phyloP scores from a whole-genome alignment of 2,888 invertebrate genomes.

The Hyposoter dolosus region DNA sequence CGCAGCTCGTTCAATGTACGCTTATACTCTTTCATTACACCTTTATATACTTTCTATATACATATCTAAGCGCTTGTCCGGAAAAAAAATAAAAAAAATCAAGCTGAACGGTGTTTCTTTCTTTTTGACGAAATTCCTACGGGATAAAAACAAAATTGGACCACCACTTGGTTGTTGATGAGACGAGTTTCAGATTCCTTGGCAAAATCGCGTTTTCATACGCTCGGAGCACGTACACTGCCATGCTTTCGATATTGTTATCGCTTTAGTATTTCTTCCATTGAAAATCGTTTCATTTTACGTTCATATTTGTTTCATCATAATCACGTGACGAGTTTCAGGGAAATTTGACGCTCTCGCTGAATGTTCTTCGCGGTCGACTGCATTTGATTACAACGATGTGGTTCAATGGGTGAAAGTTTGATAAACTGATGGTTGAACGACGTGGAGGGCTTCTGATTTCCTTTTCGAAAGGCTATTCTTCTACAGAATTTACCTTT shows the following conservation, averaged over 20 bases:
- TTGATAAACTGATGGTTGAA: not conserved
- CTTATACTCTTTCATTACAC: constrained; percentile 30
- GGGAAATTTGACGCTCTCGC: not conserved
- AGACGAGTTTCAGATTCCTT: not conserved
- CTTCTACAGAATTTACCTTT: not conserved
- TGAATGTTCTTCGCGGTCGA: not conserved
- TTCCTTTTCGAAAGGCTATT: not conserved
- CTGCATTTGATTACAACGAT: not conserved
- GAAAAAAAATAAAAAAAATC: not conserved
- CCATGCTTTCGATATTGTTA: not conserved
- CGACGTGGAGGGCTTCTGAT: not conserved
- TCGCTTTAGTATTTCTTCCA: not conserved
- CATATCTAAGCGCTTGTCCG: not conserved
- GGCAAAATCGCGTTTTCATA: not conserved
- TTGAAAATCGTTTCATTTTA: not conserved
- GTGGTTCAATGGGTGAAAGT: not conserved
- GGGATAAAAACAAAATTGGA: not conserved
- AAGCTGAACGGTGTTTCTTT: not conserved
- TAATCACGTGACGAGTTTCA: not conserved
- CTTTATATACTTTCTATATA: not conserved
- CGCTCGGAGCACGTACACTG: not conserved
- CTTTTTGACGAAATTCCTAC: constrained; percentile 11
- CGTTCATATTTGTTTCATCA: not conserved
- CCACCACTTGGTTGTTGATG: not conserved
- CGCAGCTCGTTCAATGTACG: constrained; percentile 60